phyloP scores from a whole-genome alignment of 2,797 vertebrate genomes.

The Lacerta agilis region DNA sequence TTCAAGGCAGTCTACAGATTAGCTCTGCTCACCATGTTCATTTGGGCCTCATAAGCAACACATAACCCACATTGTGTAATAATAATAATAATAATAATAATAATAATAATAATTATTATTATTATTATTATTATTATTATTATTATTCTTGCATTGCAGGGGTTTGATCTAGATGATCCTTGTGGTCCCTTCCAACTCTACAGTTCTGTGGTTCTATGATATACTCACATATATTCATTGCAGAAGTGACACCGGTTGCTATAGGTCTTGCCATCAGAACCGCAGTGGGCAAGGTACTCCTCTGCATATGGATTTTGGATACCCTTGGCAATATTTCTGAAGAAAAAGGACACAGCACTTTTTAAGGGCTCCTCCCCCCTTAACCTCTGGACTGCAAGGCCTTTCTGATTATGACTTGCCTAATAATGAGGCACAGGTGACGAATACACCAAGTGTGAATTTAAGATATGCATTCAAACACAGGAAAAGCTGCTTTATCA shows the following conservation, averaged over 20 bases:
- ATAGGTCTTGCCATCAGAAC: slow-evolving; percentile 60
- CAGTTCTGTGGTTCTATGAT: background rate
- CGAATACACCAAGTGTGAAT: no score
- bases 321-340: background rate
- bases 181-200: no score
- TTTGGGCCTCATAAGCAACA: rapidly evolving
- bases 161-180: no score
- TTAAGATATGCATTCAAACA: no score
- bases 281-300: slow-evolving; percentile 24
- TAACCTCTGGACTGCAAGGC: rapidly evolving
- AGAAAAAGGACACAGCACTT: background rate
- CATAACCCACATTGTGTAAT: no score
- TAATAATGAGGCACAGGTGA: background rate
- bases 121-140: no score
- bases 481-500: no score
- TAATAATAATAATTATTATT: no score
- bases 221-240: slow-evolving; percentile 38
- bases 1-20: background rate
- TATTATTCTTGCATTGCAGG: no score
- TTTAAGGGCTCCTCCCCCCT: background rate
- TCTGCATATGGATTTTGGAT: background rate
- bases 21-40: background rate
- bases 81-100: no score
- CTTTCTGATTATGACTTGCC: background rate
- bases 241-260: slow-evolving; percentile 32